Evolutionary conservation across 1,140 invertebrate species (phyloP).

Genomic region (Dryas iulia): DNA sequence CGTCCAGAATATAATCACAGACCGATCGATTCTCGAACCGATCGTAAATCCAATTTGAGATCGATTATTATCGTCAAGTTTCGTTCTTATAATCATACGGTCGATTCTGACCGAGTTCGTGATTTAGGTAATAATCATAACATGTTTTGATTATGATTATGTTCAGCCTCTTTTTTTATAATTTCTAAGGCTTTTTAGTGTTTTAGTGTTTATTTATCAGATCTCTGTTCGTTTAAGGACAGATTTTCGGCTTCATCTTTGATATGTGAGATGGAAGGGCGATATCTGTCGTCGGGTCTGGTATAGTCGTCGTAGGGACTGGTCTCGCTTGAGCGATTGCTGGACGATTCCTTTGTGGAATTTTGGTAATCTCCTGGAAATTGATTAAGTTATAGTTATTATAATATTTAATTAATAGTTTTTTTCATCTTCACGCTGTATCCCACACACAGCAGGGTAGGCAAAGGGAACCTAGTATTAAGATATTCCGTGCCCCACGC

Average conservation of each 20-base stretch:
- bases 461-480: too few species aligned
- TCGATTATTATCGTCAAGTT: conserved; percentile 2
- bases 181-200: neutral
- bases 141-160: neutral
- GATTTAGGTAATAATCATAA: neutral
- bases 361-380: conserved; percentile 56
- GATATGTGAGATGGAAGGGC: conserved; percentile 64
- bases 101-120: conserved; percentile 4
- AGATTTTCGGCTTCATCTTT: conserved; percentile 77
- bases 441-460: too few species aligned
- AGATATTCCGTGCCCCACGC: too few species aligned
- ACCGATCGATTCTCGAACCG: conserved; percentile 6
- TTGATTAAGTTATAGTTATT: neutral
- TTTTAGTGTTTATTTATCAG: conserved; percentile 62
- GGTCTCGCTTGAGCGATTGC: conserved; percentile 68
- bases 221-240: conserved; percentile 77
- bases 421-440: too few species aligned
- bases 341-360: conserved; percentile 64
- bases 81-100: conserved; percentile 3
- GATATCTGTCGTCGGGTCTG: conserved; percentile 63
- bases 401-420: too few species aligned
- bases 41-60: neutral
- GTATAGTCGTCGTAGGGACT: conserved; percentile 70
- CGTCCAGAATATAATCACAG: conserved; percentile 19
- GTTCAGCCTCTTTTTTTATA: conserved; percentile 27